Evolutionary conservation across 2,113 vertebrate genomes (phyloP).

Genomic region (Bubo bubo): DNA sequence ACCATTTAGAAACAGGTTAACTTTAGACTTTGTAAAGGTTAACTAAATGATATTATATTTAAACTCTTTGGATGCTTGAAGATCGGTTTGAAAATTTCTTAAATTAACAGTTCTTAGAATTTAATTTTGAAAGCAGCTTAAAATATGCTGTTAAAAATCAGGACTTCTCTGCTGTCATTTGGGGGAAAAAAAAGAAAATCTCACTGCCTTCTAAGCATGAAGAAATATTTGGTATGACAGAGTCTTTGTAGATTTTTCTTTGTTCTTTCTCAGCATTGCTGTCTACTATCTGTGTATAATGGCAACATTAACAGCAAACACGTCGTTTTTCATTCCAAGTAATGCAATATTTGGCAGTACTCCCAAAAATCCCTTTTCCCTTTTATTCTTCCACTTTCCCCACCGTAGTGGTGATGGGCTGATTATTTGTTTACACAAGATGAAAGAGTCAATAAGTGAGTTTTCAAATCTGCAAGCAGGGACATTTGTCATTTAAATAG

Average conservation of each 20-base stretch:
- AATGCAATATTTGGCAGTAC: constrained; percentile 56
- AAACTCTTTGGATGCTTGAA: not conserved
- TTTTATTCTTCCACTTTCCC: constrained; percentile 22
- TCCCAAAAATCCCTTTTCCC: constrained; percentile 36
- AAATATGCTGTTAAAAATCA: not conserved
- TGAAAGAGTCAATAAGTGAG: constrained; percentile 68
- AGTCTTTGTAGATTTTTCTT: constrained; percentile 42
- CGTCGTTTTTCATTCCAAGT: constrained; percentile 43
- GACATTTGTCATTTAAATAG: constrained; percentile 78
- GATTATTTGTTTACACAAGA: constrained; percentile 71
- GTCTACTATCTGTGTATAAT: constrained; percentile 22
- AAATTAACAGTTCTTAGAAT: not conserved
- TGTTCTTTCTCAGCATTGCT: constrained; percentile 16
- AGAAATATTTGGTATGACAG: not conserved
- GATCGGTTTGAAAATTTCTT: not conserved
- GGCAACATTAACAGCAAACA: constrained; percentile 45
- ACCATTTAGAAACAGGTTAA: not conserved
- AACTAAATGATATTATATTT: not conserved
- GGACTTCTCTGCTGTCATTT: not conserved
- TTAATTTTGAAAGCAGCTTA: not conserved
- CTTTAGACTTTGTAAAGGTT: not conserved
- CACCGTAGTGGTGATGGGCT: constrained; percentile 14
- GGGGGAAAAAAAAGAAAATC: not conserved
- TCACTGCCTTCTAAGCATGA: not conserved
- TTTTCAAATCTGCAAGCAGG: constrained; percentile 56